Conservation (phyloP, 2,113 vertebrate genomes). For the Origma solitaria region DNA sequence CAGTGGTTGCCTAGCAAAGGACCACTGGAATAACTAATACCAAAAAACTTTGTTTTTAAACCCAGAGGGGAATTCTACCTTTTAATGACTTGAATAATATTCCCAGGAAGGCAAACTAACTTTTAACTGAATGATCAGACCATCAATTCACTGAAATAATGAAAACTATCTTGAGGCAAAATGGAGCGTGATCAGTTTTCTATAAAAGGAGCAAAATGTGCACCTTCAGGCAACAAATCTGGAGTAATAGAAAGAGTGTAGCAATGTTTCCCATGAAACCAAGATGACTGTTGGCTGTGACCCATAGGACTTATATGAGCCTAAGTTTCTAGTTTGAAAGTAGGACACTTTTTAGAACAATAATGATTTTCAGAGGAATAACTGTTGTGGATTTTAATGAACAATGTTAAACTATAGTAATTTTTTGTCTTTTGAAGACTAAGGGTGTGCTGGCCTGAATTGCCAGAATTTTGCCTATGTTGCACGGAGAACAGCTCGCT, state of each 20-base stretch:
- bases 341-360: background rate
- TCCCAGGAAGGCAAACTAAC: background rate
- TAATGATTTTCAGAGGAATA: background rate
- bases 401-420: background rate
- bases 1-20: background rate
- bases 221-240: background rate
- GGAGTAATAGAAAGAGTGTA: background rate
- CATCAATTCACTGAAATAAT: background rate
- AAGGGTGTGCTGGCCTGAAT: background rate
- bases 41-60: background rate
- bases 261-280: background rate
- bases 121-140: background rate
- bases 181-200: background rate
- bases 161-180: background rate
- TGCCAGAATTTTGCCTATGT: background rate
- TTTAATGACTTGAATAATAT: background rate
- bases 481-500: background rate
- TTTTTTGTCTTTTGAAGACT: background rate
- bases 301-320: background rate
- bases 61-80: background rate
- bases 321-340: background rate
- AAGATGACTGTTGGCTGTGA: background rate
- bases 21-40: background rate
- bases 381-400: background rate
- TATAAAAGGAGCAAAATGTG: background rate